A percentile compares a stretch with the other conserved stretches of the same genome.
Conservation (phyloP, 2,797 vertebrate species). For the Lepus oiostolus region DNA sequence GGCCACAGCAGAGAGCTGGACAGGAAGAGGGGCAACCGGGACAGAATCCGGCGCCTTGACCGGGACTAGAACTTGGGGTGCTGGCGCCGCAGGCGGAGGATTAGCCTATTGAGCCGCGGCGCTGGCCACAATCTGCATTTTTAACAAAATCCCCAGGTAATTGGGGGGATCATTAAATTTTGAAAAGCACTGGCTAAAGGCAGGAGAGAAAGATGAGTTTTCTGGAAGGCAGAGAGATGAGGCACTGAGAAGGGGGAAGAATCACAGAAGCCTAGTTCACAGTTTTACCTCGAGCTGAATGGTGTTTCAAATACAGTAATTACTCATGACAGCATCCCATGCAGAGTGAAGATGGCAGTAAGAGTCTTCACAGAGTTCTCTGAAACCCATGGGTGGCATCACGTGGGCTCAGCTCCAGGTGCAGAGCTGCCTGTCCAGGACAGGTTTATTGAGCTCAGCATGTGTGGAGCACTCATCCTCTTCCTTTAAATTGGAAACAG, state of each 20-base stretch:
- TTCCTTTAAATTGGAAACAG: constrained; percentile 67
- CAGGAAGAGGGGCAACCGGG: too few relatives aligned
- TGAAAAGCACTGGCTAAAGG: background rate
- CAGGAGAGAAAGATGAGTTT: background rate
- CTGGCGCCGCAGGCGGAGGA: too few relatives aligned
- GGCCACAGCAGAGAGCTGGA: too few relatives aligned
- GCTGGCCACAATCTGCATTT: background rate
- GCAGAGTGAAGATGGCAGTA: background rate
- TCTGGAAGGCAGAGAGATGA: background rate
- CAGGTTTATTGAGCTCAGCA: constrained; percentile 43
- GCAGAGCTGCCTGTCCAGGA: background rate
- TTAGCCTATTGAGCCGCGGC: too few relatives aligned
- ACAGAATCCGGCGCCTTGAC: too few relatives aligned
- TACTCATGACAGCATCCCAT: background rate
- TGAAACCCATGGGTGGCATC: background rate
- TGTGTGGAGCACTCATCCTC: background rate
- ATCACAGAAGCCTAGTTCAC: background rate
- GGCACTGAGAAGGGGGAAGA: background rate
- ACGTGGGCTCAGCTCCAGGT: background rate
- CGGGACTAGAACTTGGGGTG: too few relatives aligned
- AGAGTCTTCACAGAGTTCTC: background rate
- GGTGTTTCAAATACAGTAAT: background rate
- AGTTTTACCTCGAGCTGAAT: background rate
- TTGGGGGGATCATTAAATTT: background rate
- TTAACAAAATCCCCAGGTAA: background rate